A percentile compares a stretch with the other conserved stretches of the same genome.
Evolutionary conservation across 1,140 invertebrate genomes (phyloP).

Genomic region (Zeugodacus cucurbitae): DNA sequence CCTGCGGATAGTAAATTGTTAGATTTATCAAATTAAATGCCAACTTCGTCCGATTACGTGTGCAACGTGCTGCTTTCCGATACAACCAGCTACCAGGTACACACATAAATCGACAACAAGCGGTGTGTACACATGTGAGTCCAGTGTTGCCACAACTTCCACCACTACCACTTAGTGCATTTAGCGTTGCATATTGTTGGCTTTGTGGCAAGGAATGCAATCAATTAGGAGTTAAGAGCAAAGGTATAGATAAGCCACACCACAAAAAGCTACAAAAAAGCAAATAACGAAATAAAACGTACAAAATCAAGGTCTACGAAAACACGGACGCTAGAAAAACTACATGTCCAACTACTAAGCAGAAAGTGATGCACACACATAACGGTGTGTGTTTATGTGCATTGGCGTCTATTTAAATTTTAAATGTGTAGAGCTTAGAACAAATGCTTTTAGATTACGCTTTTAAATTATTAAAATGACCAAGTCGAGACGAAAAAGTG

Average conservation of each 20-base stretch:
- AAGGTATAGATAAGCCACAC: not conserved
- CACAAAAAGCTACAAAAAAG: not conserved
- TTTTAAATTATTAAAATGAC: slow-evolving; percentile 28
- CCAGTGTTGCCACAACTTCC: not conserved
- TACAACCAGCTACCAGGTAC: not conserved
- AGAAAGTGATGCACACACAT: not conserved
- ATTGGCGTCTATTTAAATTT: not conserved
- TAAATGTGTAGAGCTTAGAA: not conserved
- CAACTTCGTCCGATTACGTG: slow-evolving; percentile 36
- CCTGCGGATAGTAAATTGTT: slow-evolving; percentile 39
- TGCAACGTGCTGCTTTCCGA: slow-evolving; percentile 14
- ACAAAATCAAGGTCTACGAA: not conserved
- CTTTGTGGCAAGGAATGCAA: slow-evolving; percentile 34
- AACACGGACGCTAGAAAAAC: not conserved
- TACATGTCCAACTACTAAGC: too few species aligned
- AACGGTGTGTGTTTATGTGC: not conserved
- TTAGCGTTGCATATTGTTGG: slow-evolving; percentile 4
- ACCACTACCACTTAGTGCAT: slow-evolving; percentile 14
- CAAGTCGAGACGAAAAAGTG: not conserved
- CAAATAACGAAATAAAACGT: not conserved
- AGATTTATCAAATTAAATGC: slow-evolving; percentile 41
- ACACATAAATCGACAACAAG: not conserved
- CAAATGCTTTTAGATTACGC: slow-evolving; percentile 2
- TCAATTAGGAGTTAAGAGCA: slow-evolving; percentile 28
- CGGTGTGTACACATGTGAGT: not conserved